A percentile compares a stretch with the other conserved stretches of the same genome.
Conservation (phyloP, 2,888 invertebrate species). For the Phrixothrix hirtus region DNA sequence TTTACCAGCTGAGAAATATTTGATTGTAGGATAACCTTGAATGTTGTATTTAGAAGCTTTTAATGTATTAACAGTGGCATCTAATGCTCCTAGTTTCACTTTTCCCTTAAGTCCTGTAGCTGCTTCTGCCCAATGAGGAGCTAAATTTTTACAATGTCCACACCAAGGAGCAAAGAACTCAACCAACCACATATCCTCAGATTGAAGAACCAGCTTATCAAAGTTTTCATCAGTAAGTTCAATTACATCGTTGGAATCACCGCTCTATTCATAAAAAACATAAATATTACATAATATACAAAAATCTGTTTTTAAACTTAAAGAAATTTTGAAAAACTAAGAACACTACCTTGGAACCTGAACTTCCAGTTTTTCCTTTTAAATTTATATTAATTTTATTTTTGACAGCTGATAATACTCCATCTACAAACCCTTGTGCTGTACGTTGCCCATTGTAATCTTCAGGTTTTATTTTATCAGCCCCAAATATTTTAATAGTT, state of each 20-base stretch:
- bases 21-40: conserved; percentile 96
- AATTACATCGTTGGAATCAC: conserved; percentile 71
- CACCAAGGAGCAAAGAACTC: conserved; percentile 99
- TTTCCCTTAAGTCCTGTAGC: conserved; percentile 95
- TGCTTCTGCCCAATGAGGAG: conserved; percentile 95
- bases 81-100: conserved; percentile 92
- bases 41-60: conserved; percentile 85
- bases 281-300: too few relatives aligned
- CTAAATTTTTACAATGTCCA: conserved; percentile 95
- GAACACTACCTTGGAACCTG: conserved; percentile 26
- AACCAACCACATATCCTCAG: conserved; percentile 95
- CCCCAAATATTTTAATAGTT: conserved; percentile 91
- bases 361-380: conserved; percentile 62
- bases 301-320: too few relatives aligned
- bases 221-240: conserved; percentile 97
- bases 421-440: conserved; percentile 84
- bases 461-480: conserved; percentile 78
- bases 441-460: conserved; percentile 85
- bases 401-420: conserved; percentile 76
- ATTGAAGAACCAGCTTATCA: conserved; percentile 85
- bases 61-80: conserved; percentile 87
- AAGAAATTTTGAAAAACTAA: too few relatives aligned
- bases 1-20: conserved; percentile 80
- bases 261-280: too few relatives aligned
- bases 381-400: conserved; percentile 73